phyloP scores from a whole-genome alignment of 2,888 invertebrate species.

The Dromius quadrimaculatus region DNA sequence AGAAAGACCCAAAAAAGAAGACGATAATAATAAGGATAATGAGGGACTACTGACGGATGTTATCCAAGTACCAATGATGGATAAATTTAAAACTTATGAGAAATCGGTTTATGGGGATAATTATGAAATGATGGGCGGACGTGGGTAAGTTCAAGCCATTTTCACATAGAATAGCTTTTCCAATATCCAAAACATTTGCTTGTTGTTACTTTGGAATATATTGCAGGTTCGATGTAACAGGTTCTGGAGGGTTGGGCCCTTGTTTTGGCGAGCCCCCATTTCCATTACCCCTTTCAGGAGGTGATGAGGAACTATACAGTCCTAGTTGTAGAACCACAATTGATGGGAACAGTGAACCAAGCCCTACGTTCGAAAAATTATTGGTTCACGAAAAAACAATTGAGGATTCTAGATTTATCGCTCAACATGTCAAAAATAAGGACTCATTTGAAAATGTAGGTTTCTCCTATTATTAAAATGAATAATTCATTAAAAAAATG shows the following conservation, averaged over 20 bases:
- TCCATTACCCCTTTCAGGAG: constrained; percentile 79
- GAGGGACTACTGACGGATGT: constrained; percentile 82
- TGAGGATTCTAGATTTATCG: constrained; percentile 93
- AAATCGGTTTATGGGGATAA: constrained; percentile 73
- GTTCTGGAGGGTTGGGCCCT: constrained; percentile 73
- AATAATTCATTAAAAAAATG: constrained; percentile 4
- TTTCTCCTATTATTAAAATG: constrained; percentile 59
- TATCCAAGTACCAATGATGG: constrained; percentile 76
- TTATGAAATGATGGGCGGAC: constrained; percentile 61
- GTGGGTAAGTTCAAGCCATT: neutral
- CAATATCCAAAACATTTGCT: constrained; percentile 42
- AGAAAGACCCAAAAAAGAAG: constrained; percentile 86
- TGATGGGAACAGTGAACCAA: constrained; percentile 74
- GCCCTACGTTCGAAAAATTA: constrained; percentile 86
- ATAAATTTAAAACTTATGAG: constrained; percentile 75
- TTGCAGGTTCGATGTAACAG: constrained; percentile 75
- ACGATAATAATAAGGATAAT: constrained; percentile 60
- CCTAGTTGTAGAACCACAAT: constrained; percentile 70
- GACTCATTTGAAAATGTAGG: constrained; percentile 95
- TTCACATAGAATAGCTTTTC: neutral
- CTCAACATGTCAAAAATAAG: constrained; percentile 94
- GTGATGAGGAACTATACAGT: constrained; percentile 87
- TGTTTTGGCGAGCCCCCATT: constrained; percentile 76
- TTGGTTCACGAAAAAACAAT: constrained; percentile 88
- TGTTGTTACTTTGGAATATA: no score